Percentiles rank a stretch among this genome's conserved stretches.
These are phyloP conservation scores for Pavo muticus DNA, from an alignment of 2,113 vertebrate species.

Conservation along the genomic window DNA sequence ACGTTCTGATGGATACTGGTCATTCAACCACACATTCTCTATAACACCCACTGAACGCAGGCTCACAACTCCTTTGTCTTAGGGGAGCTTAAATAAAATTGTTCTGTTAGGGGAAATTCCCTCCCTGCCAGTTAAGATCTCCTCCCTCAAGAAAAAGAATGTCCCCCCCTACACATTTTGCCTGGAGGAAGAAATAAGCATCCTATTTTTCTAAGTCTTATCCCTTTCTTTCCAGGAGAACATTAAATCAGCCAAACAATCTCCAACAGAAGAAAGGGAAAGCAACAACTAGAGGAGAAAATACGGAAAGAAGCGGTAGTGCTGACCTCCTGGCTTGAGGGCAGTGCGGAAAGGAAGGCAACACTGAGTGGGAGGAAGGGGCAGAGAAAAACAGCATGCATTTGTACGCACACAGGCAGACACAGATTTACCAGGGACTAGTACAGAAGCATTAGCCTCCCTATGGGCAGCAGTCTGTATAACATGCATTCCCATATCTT, in stretches of 20 bases:
- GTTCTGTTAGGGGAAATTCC: not conserved
- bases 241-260: not conserved
- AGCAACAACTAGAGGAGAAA: not conserved
- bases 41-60: fast-evolving
- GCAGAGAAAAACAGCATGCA: not conserved
- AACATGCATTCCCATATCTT: not conserved
- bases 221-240: not conserved
- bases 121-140: not conserved
- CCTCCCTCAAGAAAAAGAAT: not conserved
- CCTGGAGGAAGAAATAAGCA: not conserved
- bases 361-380: not conserved
- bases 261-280: not conserved
- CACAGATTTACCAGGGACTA: not conserved
- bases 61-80: not conserved
- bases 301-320: not conserved
- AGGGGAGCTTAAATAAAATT: not conserved
- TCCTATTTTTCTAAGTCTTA: not conserved
- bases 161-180: not conserved
- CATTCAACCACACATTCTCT: not conserved
- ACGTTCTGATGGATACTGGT: not conserved
- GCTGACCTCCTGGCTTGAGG: not conserved
- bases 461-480: not conserved
- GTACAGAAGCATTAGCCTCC: not conserved
- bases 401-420: not conserved
- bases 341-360: not conserved